phyloP scores from a whole-genome alignment of 2,113 vertebrate species.

The Pristiophorus japonicus region DNA sequence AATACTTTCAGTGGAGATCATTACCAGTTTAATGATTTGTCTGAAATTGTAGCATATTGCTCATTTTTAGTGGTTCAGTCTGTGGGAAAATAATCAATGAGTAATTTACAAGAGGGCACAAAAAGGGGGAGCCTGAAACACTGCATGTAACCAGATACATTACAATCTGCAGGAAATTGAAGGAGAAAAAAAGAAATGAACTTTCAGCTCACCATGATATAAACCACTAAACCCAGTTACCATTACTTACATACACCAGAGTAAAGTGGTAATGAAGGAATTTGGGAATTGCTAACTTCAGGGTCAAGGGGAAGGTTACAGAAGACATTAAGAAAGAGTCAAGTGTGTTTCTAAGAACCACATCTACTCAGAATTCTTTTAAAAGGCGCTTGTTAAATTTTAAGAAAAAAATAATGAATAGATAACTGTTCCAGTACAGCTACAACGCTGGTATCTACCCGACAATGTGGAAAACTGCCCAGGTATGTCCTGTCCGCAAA shows the following conservation, averaged over 20 bases:
- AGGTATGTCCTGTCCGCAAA: not conserved
- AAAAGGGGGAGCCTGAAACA: constrained; percentile 15
- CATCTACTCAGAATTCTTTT: not conserved
- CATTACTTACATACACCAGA: not conserved
- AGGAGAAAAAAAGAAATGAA: not conserved
- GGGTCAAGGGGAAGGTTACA: not conserved
- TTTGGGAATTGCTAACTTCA: constrained; percentile 1
- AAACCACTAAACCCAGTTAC: no score
- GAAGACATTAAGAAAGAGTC: not conserved
- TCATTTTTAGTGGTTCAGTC: not conserved
- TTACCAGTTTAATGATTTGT: constrained; percentile 13
- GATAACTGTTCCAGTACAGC: not conserved
- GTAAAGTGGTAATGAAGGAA: not conserved
- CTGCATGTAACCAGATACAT: not conserved
- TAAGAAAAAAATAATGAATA: not conserved
- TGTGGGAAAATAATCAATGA: constrained; percentile 24
- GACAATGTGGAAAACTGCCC: not conserved
- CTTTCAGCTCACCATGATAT: not conserved
- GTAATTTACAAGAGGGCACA: constrained; percentile 21
- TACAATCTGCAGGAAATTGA: not conserved
- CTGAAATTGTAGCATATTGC: constrained; percentile 16
- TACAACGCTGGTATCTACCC: not conserved
- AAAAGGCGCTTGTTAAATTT: not conserved
- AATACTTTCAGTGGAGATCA: constrained; percentile 31
- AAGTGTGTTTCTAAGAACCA: not conserved